Base-by-base conservation (phyloP, 2,888 invertebrate genomes). In the Dynastes tityus region DNA sequence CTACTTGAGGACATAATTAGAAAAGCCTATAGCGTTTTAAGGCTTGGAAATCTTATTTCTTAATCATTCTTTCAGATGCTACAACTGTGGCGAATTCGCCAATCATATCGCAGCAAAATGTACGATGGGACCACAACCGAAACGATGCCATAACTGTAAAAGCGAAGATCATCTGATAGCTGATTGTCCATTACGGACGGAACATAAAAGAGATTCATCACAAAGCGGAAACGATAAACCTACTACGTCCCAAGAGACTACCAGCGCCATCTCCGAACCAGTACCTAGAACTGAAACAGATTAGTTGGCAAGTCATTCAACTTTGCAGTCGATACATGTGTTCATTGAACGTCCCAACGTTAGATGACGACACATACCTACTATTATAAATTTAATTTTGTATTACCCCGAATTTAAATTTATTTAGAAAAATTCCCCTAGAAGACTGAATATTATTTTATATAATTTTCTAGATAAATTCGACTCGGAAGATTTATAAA, bases 101-200 rank as follows among this genome's bases (percentile, higher is more conserved):
- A 97, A 97, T 89, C 97, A 97, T 89, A 94, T 97, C 86, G 97
- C 97, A 49, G 95, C 96, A 51, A 96, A 96, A 88, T 97, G 97
- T 89, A 92, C 93, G 81, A 91, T 95, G 87, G 96, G 96, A 13
- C 97, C 97, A 74, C 95, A 96, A 89, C 97, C 97, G 84, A 97
- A 97, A 90, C 92, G 95, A 85, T 97, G 97, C 89, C 97, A 97
- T 90, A 93, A 94, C 87, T 97, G 97, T 89, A 96, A 96, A 88
- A 93, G 95, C 83, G 94, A 95, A 84, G 95, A 95, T 85, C 97
- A 97, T 89, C 91, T 97, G 78, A 95, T 97, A 80, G 97, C 96
- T 40, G 96, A 97, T 87, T 97, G 97, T 88, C 96, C 97, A 27
- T 89, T 91, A 32, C 91, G 92, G 82, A 85, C 87, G 78, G 89